phyloP scores from a whole-genome alignment of 2,888 invertebrate genomes.

The Holacanthella duospinosa region DNA sequence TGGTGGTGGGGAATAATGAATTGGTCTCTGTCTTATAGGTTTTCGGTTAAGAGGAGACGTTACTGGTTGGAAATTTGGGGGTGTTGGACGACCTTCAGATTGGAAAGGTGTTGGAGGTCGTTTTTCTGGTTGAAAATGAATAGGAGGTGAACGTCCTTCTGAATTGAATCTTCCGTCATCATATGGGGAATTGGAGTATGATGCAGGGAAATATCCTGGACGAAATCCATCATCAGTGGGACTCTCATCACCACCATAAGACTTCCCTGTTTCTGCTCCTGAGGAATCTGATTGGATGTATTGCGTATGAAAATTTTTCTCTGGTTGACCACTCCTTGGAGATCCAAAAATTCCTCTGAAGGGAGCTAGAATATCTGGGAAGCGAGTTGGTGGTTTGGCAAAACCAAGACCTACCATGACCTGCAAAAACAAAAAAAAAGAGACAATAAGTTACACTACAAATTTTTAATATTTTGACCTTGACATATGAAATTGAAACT shows the following conservation, averaged over 20 bases:
- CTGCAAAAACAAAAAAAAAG: neutral
- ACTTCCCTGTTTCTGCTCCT: constrained; percentile 6
- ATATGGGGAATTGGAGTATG: neutral
- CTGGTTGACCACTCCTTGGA: neutral
- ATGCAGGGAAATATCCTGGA: neutral
- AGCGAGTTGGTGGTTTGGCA: neutral
- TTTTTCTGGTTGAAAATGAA: neutral
- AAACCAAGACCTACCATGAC: neutral
- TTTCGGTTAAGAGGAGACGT: neutral
- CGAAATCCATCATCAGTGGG: neutral
- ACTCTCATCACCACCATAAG: neutral
- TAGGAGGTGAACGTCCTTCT: neutral
- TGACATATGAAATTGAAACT: neutral
- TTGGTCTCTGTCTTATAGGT: neutral
- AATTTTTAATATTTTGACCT: neutral
- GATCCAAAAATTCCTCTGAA: constrained; percentile 14
- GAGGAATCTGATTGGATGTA: neutral
- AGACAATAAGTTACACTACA: neutral
- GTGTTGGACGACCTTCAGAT: neutral
- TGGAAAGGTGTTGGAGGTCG: neutral
- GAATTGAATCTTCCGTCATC: neutral
- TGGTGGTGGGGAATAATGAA: neutral
- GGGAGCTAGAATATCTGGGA: constrained; percentile 17
- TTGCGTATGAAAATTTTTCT: no score
- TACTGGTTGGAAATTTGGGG: neutral